Evolutionary conservation across 2,888 invertebrate genomes (phyloP), one percentile per base, ranked within the genome.

Genomic region (Orthonychiurus folsomi): DNA sequence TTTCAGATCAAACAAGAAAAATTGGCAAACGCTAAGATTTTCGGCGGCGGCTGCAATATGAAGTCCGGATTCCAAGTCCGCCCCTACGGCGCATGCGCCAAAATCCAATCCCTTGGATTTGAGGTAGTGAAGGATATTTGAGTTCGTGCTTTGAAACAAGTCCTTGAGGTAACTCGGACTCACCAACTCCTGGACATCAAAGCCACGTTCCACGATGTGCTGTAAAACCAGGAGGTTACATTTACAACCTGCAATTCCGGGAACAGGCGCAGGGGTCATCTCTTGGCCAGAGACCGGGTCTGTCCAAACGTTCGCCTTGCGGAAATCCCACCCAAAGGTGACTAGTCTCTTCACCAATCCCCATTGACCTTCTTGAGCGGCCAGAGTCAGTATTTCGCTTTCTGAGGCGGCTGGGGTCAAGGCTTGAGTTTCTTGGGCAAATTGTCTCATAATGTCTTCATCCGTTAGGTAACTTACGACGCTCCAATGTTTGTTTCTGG

Each of bases 121-220:
- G 15, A 48, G n/a, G 48, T 48, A 48, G 15, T 12, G 15, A n/a
- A 48, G 48, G 15, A 48, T n/a, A 12, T 12, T 15, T 12, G 12
- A n/a, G 15, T 12, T 48, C 48, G 15, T n/a, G 48, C 12, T 15
- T n/a, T n/a, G 48, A n/a, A 15, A 48, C 48, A 48, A 48, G n/a
- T 48, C 48, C 48, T 48, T 12, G 48, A 48, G 48, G 48, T 15
- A 48, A 15, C n/a, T n/a, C n/a, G 15, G 12, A 48, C 15, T n/a
- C 48, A n/a, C 48, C 48, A 48, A 48, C 48, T 48, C 15, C 15
- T n/a, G n/a, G n/a, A n/a, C 48, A 48, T 48, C 48, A 48, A 48
- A 48, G 12, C n/a, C 48, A 48, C n/a, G 48, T 15, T 48, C 48
- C 15, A 15, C 48, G n/a, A 48, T 48, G 48, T 15, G 48, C 48